Evolutionary conservation across 2,888 invertebrate species (phyloP).

Genomic region (Drosophila buzzatii): DNA sequence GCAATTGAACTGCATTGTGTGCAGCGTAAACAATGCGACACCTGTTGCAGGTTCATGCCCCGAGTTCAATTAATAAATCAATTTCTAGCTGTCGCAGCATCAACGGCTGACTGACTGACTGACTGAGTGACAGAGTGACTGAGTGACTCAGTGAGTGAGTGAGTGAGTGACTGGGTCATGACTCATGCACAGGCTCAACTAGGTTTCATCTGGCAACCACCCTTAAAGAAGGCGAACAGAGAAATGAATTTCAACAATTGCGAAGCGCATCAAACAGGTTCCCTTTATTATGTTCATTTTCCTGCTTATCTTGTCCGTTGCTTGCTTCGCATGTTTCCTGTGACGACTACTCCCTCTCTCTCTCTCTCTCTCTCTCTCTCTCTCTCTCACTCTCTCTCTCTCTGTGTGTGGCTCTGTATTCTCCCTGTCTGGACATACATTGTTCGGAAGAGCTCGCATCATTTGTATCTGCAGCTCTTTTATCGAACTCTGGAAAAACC

Average conservation of each 20-base stretch:
- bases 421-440: conserved; percentile 42
- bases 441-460: conserved; percentile 29
- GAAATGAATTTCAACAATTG: conserved; percentile 48
- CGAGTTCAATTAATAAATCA: conserved; percentile 43
- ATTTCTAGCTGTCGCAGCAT: conserved; percentile 5
- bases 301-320: conserved; percentile 60
- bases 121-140: not conserved
- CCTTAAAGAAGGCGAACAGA: conserved; percentile 31
- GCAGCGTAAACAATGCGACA: conserved; percentile 26
- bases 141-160: conserved; percentile 6
- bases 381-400: conserved; percentile 4
- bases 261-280: conserved; percentile 59
- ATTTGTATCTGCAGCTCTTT: conserved; percentile 25
- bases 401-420: not conserved
- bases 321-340: conserved; percentile 46
- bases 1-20: conserved; percentile 27
- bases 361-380: conserved; percentile 30
- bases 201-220: conserved; percentile 33
- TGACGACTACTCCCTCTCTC: conserved; percentile 25
- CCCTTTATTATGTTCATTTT: conserved; percentile 39
- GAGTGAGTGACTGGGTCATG: conserved; percentile 59
- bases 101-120: not conserved
- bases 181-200: conserved; percentile 37
- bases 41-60: conserved; percentile 43
- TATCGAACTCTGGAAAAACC: conserved; percentile 49